Evolutionary conservation across 2,797 vertebrate species (phyloP), one percentile per base, ranked within the genome.

Genomic region (Oophaga sylvatica): DNA sequence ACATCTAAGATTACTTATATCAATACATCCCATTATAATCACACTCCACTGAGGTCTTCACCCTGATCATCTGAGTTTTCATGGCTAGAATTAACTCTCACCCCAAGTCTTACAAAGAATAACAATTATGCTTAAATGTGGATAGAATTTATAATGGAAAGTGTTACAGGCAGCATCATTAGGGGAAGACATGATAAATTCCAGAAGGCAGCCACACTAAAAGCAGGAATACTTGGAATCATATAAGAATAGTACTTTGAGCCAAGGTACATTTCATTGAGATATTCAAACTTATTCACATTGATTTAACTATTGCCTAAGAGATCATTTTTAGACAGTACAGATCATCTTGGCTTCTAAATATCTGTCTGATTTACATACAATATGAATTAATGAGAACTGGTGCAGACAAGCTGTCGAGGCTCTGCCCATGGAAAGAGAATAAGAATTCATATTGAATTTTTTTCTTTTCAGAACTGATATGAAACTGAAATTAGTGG

Each of bases 1-100:
- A 77, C 83, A 88, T 88, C 68, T 65, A 80, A 75, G 26, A 79
- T 84, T 78, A 81, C 81, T 87, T 83, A 83, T 78, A 83, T 83
- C 70, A 88, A 73, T 84, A 75, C 82, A 88, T 88, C 59, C 87
- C 29, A 88, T 76, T 81, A 85, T 77, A 88, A 85, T 85, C 59
- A 81, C 70, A 81, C 77, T 81, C 68, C 83, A 81, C 35, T 76
- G 71, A 85, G 82, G 87, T 76, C 68, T 67, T 88, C 83, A 85
- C 78, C 68, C 70, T 85, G 68, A 85, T 85, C 68, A 88, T 85
- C 78, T 57, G 15, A 81, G 26, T 19, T 12, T 67, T 83, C 75
- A 48, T 80, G 83, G 60, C 62, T 41, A 78, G 73, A 83, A 83
- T 83, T 79, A 83, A 68, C 87, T 78, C 26, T 83, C 73, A 88